Base-by-base conservation (phyloP, 2,797 vertebrate genomes). In the Brachyrhaphis roseni region DNA sequence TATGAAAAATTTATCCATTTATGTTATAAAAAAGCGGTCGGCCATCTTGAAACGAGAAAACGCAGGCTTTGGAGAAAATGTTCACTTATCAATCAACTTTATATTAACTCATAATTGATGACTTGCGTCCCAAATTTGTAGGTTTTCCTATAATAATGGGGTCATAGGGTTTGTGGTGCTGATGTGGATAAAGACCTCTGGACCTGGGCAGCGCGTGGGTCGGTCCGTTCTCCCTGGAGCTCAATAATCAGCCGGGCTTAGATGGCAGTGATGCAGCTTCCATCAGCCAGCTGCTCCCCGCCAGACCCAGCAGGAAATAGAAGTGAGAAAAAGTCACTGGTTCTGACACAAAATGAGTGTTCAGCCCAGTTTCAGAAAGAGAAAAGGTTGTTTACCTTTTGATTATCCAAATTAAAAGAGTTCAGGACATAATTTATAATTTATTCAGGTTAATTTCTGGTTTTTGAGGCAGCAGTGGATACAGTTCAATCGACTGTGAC, bases 241-340 rank as follows among this genome's bases (percentile, higher is more conserved):
- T 86, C 85, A 51, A 72, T 89, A 92, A 92, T 93, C 84, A 90
- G 76, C 8, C 71, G 84, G 90, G 87, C 68, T 80, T 46, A 79
- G 64, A 82, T 66, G 76, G 51, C 71, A 81, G 83, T 78, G 86
- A 86, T 46, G 83, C 76, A 62, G 31, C 78, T 72, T 85, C 62
- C 87, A 89, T 93, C 90, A 94, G 90, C 85, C 92, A 94, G 86
- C 90, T 93, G 93, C 81, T 84, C 76, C 76, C 77, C 41, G 46
- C 47, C 68, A 72, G 34, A 28, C 75, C 74, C 12, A 18, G 0
- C 28, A 1, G 55, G 18, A 0, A n/a, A 1, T 0, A 26, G 75
- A 43, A 34, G 28, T 31, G 28, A 79, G 82, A 79, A n/a, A 53
- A 62, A 64, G 1, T 15, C 20, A 12, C 23, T 2, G 64, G 71